phyloP scores from a whole-genome alignment of 2,797 vertebrate species.

The Coendou prehensilis region DNA sequence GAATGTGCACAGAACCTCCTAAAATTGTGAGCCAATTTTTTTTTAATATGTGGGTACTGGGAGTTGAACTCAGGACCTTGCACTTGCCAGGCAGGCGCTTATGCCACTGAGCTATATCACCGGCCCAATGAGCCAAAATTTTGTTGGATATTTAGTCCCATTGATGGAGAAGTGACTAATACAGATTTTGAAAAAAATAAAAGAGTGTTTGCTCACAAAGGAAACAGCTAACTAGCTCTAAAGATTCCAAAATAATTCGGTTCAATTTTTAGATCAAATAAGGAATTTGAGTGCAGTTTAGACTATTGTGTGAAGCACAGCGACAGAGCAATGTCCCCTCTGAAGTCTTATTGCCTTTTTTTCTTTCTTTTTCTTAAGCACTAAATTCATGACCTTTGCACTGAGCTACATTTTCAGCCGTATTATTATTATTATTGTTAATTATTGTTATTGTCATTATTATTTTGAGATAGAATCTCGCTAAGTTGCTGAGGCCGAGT shows the following conservation, averaged over 20 bases:
- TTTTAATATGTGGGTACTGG: no score
- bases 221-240: background rate
- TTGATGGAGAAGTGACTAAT: background rate
- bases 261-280: constrained; percentile 29
- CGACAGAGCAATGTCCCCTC: background rate
- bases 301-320: background rate
- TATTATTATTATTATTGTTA: background rate
- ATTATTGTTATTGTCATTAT: background rate
- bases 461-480: background rate
- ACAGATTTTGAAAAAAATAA: background rate
- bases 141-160: background rate
- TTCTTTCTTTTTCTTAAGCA: background rate
- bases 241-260: background rate
- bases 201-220: background rate
- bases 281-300: background rate
- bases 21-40: background rate
- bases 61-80: no score
- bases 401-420: background rate
- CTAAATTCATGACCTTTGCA: background rate
- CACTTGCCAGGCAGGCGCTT: no score
- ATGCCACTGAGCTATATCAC: no score
- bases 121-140: background rate
- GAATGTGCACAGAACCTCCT: background rate
- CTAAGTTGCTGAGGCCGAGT: background rate
- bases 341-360: background rate